Base-by-base conservation (phyloP, 2,888 invertebrate species). In the Petrolisthes manimaculis region DNA sequence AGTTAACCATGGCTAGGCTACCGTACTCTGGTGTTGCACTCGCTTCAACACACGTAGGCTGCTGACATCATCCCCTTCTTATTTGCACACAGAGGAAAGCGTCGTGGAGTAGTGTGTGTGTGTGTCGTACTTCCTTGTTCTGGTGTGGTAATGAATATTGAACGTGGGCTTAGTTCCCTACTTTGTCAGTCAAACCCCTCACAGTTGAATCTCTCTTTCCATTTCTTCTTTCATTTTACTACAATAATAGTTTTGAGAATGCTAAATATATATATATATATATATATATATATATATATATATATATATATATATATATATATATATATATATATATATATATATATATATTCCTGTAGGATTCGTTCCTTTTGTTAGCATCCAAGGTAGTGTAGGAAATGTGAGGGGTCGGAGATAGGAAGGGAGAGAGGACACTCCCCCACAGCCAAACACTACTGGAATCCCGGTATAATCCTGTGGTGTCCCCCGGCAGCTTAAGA, bases 401-500 rank as follows among this genome's bases (percentile, higher is more conserved):
- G 9, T 37, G 53, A 18, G 61, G 24, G 80, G 24, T n/a, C 51
- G 51, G 21, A 53, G n/a, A 55, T 53, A 12, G 37, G 1, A 37
- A 37, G 37, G 37, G 37, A 37, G 37, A 37, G 0, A 37, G 37
- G 37, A 37, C 37, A 37, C 37, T 37, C 37, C 61, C 61, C 12
- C 61, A 18, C 61, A 61, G 61, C 61, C 61, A 18, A 61, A 61
- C 61, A 61, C 61, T 61, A 54, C 21, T 55, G 80, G 80, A 55
- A 56, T 80, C 80, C 80, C 24, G 61, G 80, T 61, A 37, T 80
- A 80, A 80, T 80, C 80, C 80, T 24, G 61, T 80, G 61, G 80
- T 61, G 80, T 80, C 56, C 80, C 80, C 80, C 61, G 61, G 61
- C 80, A 80, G 61, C 80, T 24, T 24, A n/a, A 56, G 54, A 56